Conservation (phyloP, 2,888 invertebrate genomes). For the Dynastes hyllus region DNA sequence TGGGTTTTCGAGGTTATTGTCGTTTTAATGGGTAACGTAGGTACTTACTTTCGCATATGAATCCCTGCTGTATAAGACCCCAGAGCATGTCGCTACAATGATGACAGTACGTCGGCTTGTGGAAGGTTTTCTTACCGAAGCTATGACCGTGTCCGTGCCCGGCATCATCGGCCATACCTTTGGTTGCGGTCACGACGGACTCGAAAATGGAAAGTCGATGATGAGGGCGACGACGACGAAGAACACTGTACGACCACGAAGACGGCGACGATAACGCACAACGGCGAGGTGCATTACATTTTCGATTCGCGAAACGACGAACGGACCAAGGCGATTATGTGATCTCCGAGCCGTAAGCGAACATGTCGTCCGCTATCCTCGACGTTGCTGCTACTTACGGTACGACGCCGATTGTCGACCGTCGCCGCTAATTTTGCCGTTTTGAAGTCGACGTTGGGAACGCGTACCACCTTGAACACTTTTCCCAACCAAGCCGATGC, state of each 20-base stretch:
- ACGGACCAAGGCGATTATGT: conserved; percentile 68
- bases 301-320: conserved; percentile 1
- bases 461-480: background rate
- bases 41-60: conserved; percentile 97
- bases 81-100: conserved; percentile 99
- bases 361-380: conserved; percentile 65
- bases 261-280: background rate
- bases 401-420: conserved; percentile 23
- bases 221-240: background rate
- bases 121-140: conserved; percentile 99
- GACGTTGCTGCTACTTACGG: conserved; percentile 54
- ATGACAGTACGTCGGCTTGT: conserved; percentile 99
- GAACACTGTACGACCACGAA: conserved; percentile 18
- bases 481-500: background rate
- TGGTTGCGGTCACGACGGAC: conserved; percentile 39
- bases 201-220: conserved; percentile 25
- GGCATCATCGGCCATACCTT: conserved; percentile 45
- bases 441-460: too few species aligned
- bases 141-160: conserved; percentile 85
- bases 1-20: too few species aligned
- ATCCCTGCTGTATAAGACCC: conserved; percentile 99
- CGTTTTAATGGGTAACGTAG: background rate
- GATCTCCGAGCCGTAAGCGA: conserved; percentile 76
- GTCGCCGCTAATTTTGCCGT: too few species aligned
- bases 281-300: conserved; percentile 31